Evolutionary conservation across 2,113 vertebrate species (phyloP).

Genomic region (Lynx canadensis): DNA sequence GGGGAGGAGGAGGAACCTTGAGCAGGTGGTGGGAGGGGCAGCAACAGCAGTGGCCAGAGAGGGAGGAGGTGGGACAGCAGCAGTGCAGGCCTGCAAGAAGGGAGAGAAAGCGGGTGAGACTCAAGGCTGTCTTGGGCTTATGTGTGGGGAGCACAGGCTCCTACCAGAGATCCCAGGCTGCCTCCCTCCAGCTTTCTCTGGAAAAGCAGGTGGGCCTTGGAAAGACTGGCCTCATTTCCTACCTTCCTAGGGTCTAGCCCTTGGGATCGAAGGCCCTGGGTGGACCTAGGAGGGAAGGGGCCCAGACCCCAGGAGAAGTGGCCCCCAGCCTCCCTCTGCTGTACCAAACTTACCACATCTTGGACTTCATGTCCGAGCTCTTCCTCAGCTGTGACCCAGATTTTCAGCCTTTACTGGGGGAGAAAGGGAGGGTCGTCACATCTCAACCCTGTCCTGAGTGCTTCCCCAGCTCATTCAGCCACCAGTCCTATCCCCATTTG

Average conservation of each 20-base stretch:
- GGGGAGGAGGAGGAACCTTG: slow-evolving; percentile 82
- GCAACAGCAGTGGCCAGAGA: slow-evolving; percentile 86
- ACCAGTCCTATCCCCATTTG: not conserved
- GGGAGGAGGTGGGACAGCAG: slow-evolving; percentile 82
- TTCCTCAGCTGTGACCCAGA: slow-evolving; percentile 78
- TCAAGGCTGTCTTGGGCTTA: not conserved
- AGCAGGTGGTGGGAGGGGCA: slow-evolving; percentile 75
- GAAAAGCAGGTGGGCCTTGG: not conserved
- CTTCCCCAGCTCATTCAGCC: not conserved
- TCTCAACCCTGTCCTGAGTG: not conserved
- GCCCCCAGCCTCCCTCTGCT: slow-evolving; percentile 32
- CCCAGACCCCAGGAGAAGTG: not conserved
- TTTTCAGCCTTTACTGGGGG: slow-evolving; percentile 86
- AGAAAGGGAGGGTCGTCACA: slow-evolving; percentile 38
- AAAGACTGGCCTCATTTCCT: not conserved
- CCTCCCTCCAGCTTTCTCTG: not conserved
- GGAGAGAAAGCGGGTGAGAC: slow-evolving; percentile 29
- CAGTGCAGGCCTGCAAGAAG: slow-evolving; percentile 75
- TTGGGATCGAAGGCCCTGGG: not conserved
- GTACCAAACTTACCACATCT: slow-evolving; percentile 84
- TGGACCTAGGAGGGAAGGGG: not conserved
- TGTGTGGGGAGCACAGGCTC: not conserved
- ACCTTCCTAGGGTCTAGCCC: not conserved
- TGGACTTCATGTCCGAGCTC: slow-evolving; percentile 82
- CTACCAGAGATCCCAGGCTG: not conserved